phyloP scores from a whole-genome alignment of 2,113 vertebrate species.

The Leucopsar rothschildi region DNA sequence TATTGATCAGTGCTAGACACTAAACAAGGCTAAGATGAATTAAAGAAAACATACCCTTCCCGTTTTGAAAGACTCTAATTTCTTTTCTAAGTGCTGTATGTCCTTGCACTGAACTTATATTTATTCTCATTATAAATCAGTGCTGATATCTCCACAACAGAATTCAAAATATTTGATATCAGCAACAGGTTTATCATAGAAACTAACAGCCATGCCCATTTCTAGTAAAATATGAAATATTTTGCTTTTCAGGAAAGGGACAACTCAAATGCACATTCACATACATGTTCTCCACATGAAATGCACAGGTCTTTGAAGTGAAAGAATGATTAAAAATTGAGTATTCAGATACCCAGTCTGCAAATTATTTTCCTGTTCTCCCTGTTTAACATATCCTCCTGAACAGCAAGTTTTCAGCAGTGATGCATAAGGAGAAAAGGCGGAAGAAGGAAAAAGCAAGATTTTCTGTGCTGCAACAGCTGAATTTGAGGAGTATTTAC shows the following conservation, averaged over 20 bases:
- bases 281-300: neutral
- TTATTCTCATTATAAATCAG: neutral
- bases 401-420: neutral
- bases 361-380: neutral
- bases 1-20: neutral
- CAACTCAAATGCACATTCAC: neutral
- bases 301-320: rapidly evolving
- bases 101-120: neutral
- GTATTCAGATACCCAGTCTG: neutral
- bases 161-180: neutral
- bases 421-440: neutral
- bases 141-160: neutral
- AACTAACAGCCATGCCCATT: neutral
- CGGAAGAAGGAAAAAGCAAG: neutral
- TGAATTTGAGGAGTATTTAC: neutral
- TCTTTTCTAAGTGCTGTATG: neutral
- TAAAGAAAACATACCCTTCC: neutral
- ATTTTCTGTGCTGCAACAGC: neutral
- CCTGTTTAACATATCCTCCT: neutral
- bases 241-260: neutral
- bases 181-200: neutral
- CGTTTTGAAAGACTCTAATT: neutral
- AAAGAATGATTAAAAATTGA: neutral
- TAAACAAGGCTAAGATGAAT: neutral
- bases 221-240: neutral